Conservation (phyloP, 2,797 vertebrate genomes). For the Odontamblyopus lacepedii region DNA sequence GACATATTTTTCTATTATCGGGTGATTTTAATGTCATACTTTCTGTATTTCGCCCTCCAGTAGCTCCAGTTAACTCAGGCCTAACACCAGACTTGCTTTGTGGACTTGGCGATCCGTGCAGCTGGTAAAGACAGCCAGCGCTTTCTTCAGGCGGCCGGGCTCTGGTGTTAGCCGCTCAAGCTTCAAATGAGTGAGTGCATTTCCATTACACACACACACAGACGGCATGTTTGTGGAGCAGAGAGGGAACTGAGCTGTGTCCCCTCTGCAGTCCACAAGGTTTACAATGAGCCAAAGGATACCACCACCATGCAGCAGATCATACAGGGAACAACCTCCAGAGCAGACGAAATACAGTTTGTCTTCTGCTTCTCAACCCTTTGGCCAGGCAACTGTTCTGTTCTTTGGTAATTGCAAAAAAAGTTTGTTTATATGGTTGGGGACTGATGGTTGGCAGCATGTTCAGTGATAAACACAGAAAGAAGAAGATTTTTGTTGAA, state of each 20-base stretch:
- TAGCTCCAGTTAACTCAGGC: conserved; percentile 4
- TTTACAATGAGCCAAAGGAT: conserved; percentile 51
- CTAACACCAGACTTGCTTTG: conserved; percentile 15
- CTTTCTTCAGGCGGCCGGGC: conserved; percentile 30
- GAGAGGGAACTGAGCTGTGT: conserved; percentile 46
- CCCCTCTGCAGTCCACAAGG: conserved; percentile 43
- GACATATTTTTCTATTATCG: not conserved
- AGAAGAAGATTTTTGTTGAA: not conserved
- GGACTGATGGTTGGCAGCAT: not conserved
- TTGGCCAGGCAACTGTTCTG: not conserved
- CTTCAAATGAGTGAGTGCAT: conserved; percentile 47
- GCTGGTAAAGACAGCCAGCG: conserved; percentile 25
- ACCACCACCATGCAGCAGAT: conserved; percentile 5
- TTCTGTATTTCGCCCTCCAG: conserved; percentile 5
- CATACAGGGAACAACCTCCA: conserved; percentile 30
- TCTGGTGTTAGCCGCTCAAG: conserved; percentile 45
- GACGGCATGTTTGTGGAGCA: conserved; percentile 19
- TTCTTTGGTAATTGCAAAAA: not conserved
- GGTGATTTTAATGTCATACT: not conserved
- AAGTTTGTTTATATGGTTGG: not conserved
- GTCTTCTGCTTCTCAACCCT: not conserved
- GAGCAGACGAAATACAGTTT: conserved; percentile 43
- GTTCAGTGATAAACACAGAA: too few relatives aligned
- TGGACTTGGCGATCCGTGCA: conserved; percentile 29
- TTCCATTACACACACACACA: conserved; percentile 60